Evolutionary conservation across 2,113 vertebrate species (phyloP).

Genomic region (Catagonus wagneri): DNA sequence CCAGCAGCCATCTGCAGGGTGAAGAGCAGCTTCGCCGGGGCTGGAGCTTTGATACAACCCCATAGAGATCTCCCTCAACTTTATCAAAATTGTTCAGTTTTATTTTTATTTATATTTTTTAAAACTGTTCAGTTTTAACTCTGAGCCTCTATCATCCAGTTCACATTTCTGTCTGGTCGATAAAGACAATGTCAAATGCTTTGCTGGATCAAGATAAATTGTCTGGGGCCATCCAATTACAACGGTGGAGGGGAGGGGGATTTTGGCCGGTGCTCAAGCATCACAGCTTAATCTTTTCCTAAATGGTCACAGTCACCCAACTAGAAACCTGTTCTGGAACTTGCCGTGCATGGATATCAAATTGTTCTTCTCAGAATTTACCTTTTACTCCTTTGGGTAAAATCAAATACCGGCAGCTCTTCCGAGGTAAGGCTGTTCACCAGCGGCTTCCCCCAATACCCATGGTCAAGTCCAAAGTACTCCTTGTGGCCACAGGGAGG

Average conservation of each 20-base stretch:
- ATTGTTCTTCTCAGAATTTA: conserved; percentile 21
- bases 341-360: conserved; percentile 36
- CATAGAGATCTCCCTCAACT: background rate
- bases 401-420: background rate
- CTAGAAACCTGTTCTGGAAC: conserved; percentile 48
- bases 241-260: background rate
- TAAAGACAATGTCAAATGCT: conserved; percentile 19
- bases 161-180: background rate
- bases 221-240: background rate
- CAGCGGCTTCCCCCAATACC: background rate
- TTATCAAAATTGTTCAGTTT: background rate
- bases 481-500: background rate
- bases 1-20: conserved; percentile 8
- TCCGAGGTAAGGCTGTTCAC: background rate
- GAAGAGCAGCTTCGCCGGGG: background rate
- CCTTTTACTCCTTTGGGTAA: background rate
- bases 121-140: background rate
- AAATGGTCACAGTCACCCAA: background rate
- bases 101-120: background rate
- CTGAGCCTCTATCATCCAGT: background rate
- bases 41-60: background rate
- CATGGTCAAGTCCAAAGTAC: background rate
- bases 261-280: conserved; percentile 34
- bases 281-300: conserved; percentile 48
- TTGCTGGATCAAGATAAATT: conserved; percentile 11